These are phyloP conservation scores for Mormoops blainvillei DNA, from an alignment of 2,113 vertebrate species.

Conservation along the genomic window DNA sequence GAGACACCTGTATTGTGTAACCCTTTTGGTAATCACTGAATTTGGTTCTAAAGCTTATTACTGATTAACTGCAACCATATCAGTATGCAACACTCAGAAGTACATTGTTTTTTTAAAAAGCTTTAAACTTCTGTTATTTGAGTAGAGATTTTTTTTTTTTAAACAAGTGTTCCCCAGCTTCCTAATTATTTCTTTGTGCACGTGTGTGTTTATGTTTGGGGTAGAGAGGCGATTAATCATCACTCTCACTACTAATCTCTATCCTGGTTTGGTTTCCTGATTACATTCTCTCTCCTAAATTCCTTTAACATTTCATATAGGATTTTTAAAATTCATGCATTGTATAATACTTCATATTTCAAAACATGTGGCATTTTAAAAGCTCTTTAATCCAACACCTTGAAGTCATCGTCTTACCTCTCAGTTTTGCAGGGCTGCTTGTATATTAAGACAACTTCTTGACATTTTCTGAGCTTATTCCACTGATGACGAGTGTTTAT, in stretches of 20 bases:
- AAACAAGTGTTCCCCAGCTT: neutral
- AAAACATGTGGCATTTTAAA: neutral
- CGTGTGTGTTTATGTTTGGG: neutral
- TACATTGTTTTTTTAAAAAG: neutral
- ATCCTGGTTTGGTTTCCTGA: neutral
- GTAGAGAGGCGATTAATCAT: neutral
- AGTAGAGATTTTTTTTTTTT: neutral
- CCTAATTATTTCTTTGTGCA: neutral
- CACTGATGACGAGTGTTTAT: neutral
- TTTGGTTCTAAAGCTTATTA: neutral
- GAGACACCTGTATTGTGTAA: neutral
- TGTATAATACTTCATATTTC: neutral
- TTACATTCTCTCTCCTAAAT: neutral
- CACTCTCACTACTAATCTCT: neutral
- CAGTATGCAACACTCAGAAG: neutral
- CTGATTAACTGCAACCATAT: neutral
- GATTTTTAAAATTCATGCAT: neutral
- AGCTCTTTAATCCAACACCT: neutral
- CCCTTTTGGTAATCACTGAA: neutral
- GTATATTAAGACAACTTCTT: neutral
- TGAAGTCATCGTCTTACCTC: neutral
- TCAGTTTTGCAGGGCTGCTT: neutral
- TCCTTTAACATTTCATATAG: neutral
- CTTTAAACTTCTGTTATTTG: neutral
- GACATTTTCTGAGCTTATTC: neutral